These are phyloP conservation scores for Cephus nigrinus DNA, from an alignment of 2,888 invertebrate species.

Conservation along the genomic window DNA sequence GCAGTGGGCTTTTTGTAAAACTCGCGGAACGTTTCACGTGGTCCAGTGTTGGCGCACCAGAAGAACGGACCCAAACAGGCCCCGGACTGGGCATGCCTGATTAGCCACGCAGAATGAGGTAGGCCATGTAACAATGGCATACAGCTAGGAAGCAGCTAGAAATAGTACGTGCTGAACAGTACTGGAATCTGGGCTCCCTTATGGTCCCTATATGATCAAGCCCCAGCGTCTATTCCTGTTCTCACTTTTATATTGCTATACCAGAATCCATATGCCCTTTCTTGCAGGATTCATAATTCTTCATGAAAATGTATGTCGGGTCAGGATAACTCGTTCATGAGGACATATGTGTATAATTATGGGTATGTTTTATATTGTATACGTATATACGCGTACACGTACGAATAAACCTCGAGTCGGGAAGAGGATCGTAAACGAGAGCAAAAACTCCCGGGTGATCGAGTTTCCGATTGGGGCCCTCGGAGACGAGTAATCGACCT, in stretches of 20 bases:
- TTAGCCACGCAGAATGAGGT: conserved; percentile 46
- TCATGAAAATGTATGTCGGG: background rate
- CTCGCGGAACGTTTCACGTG: background rate
- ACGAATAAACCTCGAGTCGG: background rate
- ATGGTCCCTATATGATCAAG: background rate
- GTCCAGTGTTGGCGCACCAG: conserved; percentile 29
- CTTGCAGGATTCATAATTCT: background rate
- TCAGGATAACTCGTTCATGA: background rate
- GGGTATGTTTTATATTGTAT: background rate
- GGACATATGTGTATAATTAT: background rate
- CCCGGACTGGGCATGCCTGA: conserved; percentile 40
- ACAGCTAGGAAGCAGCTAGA: background rate
- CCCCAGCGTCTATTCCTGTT: background rate
- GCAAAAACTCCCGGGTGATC: background rate
- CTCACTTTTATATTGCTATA: background rate
- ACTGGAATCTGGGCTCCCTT: background rate
- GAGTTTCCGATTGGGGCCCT: background rate
- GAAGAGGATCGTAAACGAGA: background rate
- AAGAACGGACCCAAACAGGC: conserved; percentile 18
- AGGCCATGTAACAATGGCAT: conserved; percentile 41
- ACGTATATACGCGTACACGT: background rate
- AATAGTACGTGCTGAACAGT: background rate
- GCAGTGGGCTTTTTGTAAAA: background rate
- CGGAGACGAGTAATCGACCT: background rate
- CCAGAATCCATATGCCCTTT: background rate